Percentiles rank a stretch among this genome's conserved stretches.
phyloP scores from a whole-genome alignment of 1,140 invertebrate species.

The Metopolophium dirhodum region DNA sequence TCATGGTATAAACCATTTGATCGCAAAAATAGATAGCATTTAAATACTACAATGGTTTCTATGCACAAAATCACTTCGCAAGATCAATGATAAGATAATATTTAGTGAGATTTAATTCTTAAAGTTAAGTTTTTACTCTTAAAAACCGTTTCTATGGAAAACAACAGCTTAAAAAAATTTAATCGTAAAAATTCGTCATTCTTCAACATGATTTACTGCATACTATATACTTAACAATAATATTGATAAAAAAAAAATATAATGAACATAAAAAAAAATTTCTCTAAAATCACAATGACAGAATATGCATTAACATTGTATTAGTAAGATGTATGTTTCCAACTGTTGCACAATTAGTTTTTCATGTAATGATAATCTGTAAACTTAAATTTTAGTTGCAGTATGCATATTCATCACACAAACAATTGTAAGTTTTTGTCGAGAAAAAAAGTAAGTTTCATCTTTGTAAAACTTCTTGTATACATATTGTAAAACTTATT shows the following conservation, averaged over 20 bases:
- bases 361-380: not conserved
- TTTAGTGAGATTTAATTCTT: not conserved
- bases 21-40: not conserved
- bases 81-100: not conserved
- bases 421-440: not conserved
- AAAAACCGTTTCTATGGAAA: not conserved
- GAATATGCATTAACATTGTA: not conserved
- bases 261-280: not conserved
- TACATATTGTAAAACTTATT: slow-evolving; percentile 48
- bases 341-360: not conserved
- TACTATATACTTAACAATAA: not conserved
- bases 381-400: not conserved
- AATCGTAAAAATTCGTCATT: too few relatives aligned
- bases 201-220: too few relatives aligned
- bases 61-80: too few relatives aligned
- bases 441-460: not conserved
- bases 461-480: slow-evolving; percentile 40
- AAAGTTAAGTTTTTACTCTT: not conserved
- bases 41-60: not conserved
- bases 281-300: not conserved
- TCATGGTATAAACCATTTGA: not conserved
- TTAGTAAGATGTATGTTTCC: not conserved
- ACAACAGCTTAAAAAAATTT: not conserved
- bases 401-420: not conserved
- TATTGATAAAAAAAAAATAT: not conserved